Evolutionary conservation across 2,888 invertebrate species (phyloP), one percentile per base, ranked within the genome.

Genomic region (Polyommatus icarus): DNA sequence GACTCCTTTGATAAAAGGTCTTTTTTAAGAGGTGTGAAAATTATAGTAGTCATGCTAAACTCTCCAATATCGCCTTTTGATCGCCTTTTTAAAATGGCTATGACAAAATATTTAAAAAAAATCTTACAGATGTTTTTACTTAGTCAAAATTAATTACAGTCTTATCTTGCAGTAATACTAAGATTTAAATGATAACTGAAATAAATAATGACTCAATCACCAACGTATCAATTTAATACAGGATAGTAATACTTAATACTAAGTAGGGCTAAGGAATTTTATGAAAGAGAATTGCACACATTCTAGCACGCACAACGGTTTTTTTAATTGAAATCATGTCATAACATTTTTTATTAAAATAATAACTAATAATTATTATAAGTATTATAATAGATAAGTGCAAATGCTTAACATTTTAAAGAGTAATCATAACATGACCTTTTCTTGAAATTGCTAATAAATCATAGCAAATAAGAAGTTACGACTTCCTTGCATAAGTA

Each of bases 231-330:
- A 75, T 50, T 75, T 67, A 67, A 67, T 18, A 29, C 15, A 1
- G 6, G 67, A 75, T 29, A 50, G 29, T 24, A 15, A 67, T 6
- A 24, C 24, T 24, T 24, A 46, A 12, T 73, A 24, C 18, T 71
- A 36, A 46, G 18, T 75, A 50, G 7, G 29, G 24, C 24, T 29
- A 50, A 75, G 6, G 75, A 54, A 75, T 75, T 75, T 75, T 75
- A 54, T 75, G 24, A 75, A 73, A 50, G 73, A 50, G 24, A 40
- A 75, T 75, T 75, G 50, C 75, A 75, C 29, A 50, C 75, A 75
- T 75, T 18, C 75, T 18, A 24, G 50, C 75, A 75, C 75, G 50
- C 54, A 20, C 73, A 73, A 40, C 12, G 50, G 75, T 15, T 50
- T 73, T 75, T 54, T 75, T 54, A 73, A 54, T 75, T 75, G 10